phyloP scores from a whole-genome alignment of 2,113 vertebrate species.

The Puma concolor region DNA sequence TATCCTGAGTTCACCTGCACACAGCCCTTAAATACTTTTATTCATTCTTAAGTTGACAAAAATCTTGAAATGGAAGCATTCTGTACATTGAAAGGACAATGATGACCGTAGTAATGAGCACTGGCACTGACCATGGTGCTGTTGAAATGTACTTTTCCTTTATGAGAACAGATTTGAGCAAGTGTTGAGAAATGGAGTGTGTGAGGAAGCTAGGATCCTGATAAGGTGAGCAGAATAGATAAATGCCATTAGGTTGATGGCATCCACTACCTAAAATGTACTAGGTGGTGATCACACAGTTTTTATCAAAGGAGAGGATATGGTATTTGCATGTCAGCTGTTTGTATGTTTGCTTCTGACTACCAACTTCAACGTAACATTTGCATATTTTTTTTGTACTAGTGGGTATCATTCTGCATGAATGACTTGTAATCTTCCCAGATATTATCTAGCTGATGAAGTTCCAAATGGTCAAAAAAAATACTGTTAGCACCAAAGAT shows the following conservation, averaged over 20 bases:
- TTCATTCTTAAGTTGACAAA: neutral
- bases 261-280: neutral
- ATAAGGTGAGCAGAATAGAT: neutral
- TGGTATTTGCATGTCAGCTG: neutral
- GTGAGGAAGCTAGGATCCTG: neutral
- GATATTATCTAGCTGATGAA: neutral
- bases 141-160: neutral
- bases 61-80: neutral
- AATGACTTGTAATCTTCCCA: neutral
- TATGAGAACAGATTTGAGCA: neutral
- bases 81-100: neutral
- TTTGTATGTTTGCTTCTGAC: neutral
- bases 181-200: neutral
- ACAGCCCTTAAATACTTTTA: neutral
- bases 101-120: neutral
- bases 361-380: neutral
- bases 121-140: neutral
- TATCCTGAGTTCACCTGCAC: neutral
- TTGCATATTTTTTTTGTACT: neutral
- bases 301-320: neutral
- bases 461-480: neutral
- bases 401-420: neutral
- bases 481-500: neutral
- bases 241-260: neutral
- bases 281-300: neutral